These are phyloP conservation scores for Trichosurus vulpecula DNA, from an alignment of 2,797 vertebrate species.

Conservation along the genomic window DNA sequence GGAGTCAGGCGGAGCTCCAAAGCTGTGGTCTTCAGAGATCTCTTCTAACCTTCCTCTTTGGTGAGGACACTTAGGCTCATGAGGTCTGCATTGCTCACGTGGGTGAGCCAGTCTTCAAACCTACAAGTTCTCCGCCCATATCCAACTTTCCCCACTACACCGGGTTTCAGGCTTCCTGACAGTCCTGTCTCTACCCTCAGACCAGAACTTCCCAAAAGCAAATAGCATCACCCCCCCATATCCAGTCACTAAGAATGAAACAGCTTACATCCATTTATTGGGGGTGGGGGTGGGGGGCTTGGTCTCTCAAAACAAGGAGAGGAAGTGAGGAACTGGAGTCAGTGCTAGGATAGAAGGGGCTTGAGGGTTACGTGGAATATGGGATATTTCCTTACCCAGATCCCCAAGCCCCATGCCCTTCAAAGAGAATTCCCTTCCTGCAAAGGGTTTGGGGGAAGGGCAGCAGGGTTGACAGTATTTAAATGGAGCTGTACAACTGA, in stretches of 20 bases:
- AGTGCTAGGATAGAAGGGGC: background rate
- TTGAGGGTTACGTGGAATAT: background rate
- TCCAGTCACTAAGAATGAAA: background rate
- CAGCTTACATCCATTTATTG: background rate
- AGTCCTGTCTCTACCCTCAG: background rate
- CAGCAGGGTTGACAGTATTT: slow-evolving; percentile 17
- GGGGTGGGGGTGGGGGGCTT: background rate
- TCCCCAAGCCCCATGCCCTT: background rate
- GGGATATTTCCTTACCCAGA: background rate
- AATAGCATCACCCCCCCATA: background rate
- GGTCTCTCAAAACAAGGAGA: background rate
- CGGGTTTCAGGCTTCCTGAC: background rate
- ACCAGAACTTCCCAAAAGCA: background rate
- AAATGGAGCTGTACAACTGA: slow-evolving; percentile 38
- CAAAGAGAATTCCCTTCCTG: background rate
- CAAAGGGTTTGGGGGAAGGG: background rate
- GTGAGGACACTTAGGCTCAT: background rate
- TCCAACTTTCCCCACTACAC: background rate
- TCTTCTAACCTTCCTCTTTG: background rate
- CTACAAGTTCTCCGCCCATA: background rate
- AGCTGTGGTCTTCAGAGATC: background rate
- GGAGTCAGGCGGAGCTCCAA: background rate
- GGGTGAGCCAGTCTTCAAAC: background rate
- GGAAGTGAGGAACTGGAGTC: background rate
- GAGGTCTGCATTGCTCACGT: background rate